Conservation (phyloP, 2,113 vertebrate species). For the Orcinus orca region DNA sequence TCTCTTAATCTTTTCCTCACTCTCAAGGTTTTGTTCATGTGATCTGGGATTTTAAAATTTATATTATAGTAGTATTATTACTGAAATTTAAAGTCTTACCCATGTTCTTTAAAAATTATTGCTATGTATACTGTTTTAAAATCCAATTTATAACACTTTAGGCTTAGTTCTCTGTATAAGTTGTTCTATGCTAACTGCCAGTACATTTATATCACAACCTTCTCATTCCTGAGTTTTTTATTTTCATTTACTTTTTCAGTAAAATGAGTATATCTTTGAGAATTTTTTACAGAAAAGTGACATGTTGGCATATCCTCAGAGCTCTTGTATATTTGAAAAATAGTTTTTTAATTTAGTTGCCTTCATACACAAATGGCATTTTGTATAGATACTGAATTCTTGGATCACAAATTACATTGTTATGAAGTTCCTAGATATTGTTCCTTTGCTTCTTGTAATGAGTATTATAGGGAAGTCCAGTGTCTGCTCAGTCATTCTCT, state of each 20-base stretch:
- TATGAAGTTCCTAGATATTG: neutral
- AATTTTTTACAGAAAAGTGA: neutral
- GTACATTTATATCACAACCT: neutral
- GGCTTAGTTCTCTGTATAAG: neutral
- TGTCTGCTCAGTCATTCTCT: neutral
- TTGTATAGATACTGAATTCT: neutral
- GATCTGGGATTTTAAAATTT: neutral
- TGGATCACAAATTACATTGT: neutral
- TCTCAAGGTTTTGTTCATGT: neutral
- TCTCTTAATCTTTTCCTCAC: neutral
- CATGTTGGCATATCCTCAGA: neutral
- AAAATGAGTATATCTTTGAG: neutral
- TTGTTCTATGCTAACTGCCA: neutral
- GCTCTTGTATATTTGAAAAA: neutral
- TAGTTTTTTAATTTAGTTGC: neutral
- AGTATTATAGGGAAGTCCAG: neutral
- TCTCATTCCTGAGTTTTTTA: neutral
- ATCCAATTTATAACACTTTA: neutral
- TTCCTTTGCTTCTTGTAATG: neutral
- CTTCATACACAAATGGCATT: neutral
- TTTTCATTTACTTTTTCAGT: neutral
- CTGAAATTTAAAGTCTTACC: neutral
- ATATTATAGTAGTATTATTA: neutral
- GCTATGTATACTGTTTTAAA: neutral
- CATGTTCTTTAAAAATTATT: constrained; percentile 11